Conservation (phyloP, 2,888 invertebrate species). For the Callimorpha dominula region DNA sequence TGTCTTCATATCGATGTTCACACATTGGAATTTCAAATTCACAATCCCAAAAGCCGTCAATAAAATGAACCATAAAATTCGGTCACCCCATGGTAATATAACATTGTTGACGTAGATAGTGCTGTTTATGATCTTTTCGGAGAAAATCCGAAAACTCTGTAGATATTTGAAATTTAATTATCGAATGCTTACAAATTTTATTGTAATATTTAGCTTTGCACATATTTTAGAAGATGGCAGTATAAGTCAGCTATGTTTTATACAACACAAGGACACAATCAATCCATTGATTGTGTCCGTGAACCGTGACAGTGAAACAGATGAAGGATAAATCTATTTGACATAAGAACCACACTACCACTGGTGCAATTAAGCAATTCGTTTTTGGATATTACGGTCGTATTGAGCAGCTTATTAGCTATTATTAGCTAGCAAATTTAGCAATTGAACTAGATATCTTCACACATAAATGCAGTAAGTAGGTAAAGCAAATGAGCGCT, state of each 20-base stretch:
- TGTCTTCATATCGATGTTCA: constrained; percentile 22
- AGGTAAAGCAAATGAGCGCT: not conserved
- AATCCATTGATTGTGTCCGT: no score
- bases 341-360: not conserved
- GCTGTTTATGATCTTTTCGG: not conserved
- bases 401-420: no score
- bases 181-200: not conserved
- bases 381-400: not conserved
- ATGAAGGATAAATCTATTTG: not conserved
- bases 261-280: no score
- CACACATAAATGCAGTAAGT: no score
- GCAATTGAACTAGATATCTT: no score
- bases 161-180: not conserved
- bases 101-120: constrained; percentile 27
- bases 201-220: not conserved
- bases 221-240: no score
- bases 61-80: constrained; percentile 50
- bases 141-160: not conserved
- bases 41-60: constrained; percentile 35
- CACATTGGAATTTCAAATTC: constrained; percentile 23
- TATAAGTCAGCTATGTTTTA: no score
- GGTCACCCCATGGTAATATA: constrained; percentile 32
- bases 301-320: not conserved
- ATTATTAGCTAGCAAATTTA: no score
- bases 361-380: not conserved